Evolutionary conservation across 2,797 vertebrate genomes (phyloP).

Genomic region (Phylloscopus collybita): DNA sequence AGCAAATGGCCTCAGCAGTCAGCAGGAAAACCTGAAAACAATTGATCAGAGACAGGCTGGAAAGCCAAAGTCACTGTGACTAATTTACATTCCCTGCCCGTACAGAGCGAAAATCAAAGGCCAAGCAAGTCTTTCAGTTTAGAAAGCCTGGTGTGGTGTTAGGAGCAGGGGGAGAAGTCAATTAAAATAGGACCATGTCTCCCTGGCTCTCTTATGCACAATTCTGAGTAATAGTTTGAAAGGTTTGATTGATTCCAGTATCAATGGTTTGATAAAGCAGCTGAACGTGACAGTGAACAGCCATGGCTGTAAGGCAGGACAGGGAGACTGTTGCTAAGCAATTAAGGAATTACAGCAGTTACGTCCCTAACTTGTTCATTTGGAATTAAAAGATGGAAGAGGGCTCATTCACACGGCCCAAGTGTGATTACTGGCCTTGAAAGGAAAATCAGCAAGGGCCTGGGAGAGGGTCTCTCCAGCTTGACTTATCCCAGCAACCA

Average conservation of each 20-base stretch:
- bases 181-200: background rate
- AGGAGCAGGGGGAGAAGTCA: background rate
- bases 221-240: background rate
- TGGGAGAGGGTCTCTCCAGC: background rate
- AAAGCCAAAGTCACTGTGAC: conserved; percentile 48
- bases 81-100: conserved; percentile 54
- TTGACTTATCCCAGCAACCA: background rate
- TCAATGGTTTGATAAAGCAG: background rate
- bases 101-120: background rate
- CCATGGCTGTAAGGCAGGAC: background rate
- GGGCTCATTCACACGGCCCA: background rate
- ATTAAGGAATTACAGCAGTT: conserved; percentile 26
- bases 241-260: background rate
- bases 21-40: conserved; percentile 55
- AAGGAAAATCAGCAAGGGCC: background rate
- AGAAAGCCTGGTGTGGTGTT: background rate
- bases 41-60: conserved; percentile 39
- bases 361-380: conserved; percentile 26
- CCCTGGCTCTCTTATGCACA: background rate
- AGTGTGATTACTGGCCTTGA: background rate
- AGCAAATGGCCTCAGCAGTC: conserved; percentile 13
- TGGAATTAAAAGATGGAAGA: conserved; percentile 17
- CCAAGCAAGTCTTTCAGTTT: conserved; percentile 5
- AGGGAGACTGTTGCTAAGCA: conserved; percentile 59
- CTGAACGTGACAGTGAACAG: background rate